Evolutionary conservation across 1,140 invertebrate genomes (phyloP).

Genomic region (Brachionus rotundiformis): DNA sequence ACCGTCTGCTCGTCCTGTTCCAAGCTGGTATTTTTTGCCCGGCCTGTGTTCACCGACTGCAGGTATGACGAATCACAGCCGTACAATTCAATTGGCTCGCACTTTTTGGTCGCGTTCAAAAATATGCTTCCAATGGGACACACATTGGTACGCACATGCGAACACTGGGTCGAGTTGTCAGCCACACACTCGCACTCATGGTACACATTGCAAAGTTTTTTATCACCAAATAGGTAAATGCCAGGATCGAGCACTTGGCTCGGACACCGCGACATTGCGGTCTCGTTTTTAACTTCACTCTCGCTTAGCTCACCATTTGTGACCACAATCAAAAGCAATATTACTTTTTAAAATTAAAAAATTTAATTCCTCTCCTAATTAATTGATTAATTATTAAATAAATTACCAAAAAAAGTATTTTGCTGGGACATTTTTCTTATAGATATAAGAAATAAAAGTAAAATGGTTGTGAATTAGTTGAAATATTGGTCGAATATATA

Average conservation of each 20-base stretch:
- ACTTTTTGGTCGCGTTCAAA: slow-evolving; percentile 15
- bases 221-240: slow-evolving; percentile 9
- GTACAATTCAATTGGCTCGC: slow-evolving; percentile 25
- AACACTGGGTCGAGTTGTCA: not conserved
- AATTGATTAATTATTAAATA: not conserved
- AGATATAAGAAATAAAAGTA: slow-evolving; percentile 4
- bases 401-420: not conserved
- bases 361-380: too few relatives aligned
- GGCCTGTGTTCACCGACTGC: not conserved
- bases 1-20: not conserved
- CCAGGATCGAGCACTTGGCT: not conserved
- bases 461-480: not conserved
- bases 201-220: slow-evolving; percentile 51
- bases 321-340: not conserved
- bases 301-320: not conserved
- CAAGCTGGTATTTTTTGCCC: not conserved
- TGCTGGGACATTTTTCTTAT: slow-evolving; percentile 32
- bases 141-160: not conserved
- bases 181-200: slow-evolving; percentile 48
- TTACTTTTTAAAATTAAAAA: not conserved
- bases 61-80: slow-evolving; percentile 45
- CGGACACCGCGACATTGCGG: not conserved
- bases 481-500: slow-evolving; percentile 28
- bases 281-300: not conserved
- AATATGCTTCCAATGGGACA: slow-evolving; percentile 39